A percentile compares a stretch with the other conserved stretches of the same genome.
phyloP scores from a whole-genome alignment of 2,113 vertebrate genomes.

The Rana temporaria region DNA sequence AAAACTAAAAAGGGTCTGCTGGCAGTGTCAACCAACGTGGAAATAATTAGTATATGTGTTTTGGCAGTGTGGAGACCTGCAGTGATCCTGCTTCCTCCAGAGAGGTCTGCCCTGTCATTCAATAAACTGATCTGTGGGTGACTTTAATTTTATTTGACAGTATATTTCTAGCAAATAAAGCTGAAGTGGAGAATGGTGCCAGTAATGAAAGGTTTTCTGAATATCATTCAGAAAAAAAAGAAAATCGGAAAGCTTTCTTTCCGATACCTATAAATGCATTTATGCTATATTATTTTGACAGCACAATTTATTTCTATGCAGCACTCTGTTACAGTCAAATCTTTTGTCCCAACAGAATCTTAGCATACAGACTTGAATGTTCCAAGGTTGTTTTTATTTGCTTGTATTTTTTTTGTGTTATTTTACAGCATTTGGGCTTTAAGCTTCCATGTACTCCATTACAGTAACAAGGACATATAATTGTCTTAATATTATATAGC shows the following conservation, averaged over 20 bases:
- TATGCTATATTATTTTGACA: slow-evolving; percentile 30
- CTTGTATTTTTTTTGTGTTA: not conserved
- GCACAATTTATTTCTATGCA: slow-evolving; percentile 14
- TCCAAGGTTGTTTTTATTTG: slow-evolving; percentile 16
- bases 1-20: slow-evolving; percentile 12
- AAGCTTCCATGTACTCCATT: not conserved
- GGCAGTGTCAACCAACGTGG: fast-evolving
- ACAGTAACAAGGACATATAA: not conserved
- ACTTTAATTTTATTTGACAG: slow-evolving; percentile 19
- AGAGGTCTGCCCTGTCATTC: slow-evolving; percentile 8
- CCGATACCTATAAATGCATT: slow-evolving; percentile 22
- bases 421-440: not conserved
- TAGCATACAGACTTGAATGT: slow-evolving; percentile 6
- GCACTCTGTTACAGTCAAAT: slow-evolving; percentile 27
- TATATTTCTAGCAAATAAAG: slow-evolving; percentile 6
- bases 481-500: too few species aligned
- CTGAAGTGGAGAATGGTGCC: slow-evolving; percentile 11
- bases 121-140: slow-evolving; percentile 6
- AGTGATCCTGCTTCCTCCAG: not conserved
- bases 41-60: not conserved
- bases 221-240: slow-evolving; percentile 3
- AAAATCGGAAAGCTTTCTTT: not conserved
- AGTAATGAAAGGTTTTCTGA: slow-evolving; percentile 32
- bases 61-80: slow-evolving; percentile 27
- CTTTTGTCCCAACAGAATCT: not conserved